These are phyloP conservation scores for Cephus sareptanus DNA, from an alignment of 2,888 invertebrate species.

Conservation along the genomic window DNA sequence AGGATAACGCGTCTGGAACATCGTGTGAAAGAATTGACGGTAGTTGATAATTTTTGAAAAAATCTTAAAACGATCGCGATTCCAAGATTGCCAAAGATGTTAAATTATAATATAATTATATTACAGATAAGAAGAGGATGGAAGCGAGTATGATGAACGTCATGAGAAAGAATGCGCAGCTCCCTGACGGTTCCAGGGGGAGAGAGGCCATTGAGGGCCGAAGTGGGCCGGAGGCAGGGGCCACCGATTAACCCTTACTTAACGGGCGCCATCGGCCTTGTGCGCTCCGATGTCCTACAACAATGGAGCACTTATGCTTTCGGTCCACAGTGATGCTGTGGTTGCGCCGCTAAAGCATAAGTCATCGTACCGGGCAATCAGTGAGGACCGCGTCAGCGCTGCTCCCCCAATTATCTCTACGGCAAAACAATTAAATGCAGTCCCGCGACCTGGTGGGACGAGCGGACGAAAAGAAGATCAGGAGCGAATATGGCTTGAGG, in stretches of 20 bases:
- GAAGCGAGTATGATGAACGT: background rate
- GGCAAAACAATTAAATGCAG: conserved; percentile 54
- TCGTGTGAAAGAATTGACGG: conserved; percentile 17
- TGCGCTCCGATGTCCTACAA: conserved; percentile 44
- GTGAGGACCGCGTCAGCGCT: conserved; percentile 27
- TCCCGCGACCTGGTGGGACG: background rate
- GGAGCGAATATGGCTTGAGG: background rate
- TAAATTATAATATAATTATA: too few relatives aligned
- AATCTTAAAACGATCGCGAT: too few relatives aligned
- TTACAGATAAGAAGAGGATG: background rate
- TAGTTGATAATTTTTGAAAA: too few relatives aligned
- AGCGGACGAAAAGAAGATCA: background rate
- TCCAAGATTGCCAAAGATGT: too few relatives aligned
- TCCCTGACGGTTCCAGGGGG: conserved; percentile 1
- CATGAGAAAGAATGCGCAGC: conserved; percentile 24
- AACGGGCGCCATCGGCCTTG: conserved; percentile 43
- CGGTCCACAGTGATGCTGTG: conserved; percentile 9
- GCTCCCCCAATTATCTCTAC: conserved; percentile 49
- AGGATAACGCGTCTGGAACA: conserved; percentile 31
- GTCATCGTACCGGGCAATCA: conserved; percentile 56
- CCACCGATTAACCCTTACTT: conserved; percentile 48
- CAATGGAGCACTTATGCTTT: conserved; percentile 57
- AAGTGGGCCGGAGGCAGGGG: conserved; percentile 29
- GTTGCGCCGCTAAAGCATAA: conserved; percentile 44
- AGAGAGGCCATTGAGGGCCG: conserved; percentile 18